Evolutionary conservation across 2,888 invertebrate species (phyloP), one percentile per base, ranked within the genome.

Genomic region (Amphipoea oculea): DNA sequence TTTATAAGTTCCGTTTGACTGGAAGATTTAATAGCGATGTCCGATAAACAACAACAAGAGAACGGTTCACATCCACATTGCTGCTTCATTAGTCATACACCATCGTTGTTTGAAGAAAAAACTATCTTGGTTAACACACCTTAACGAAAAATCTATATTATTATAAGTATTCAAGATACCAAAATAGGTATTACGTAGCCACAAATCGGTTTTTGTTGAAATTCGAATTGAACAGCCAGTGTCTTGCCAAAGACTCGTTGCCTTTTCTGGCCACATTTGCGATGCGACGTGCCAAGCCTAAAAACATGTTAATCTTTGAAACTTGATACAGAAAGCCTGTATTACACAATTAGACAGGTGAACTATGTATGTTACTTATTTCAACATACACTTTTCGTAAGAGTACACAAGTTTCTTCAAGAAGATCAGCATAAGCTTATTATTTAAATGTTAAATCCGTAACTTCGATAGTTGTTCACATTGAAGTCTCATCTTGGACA

Each of bases 241-340:
- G 67, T 79, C 78, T 83, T 82, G 81, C 75, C 82, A 79, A 75
- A 85, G 84, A 87, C 83, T 87, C 20, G 83, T 92, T 91, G 86
- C 91, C 92, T 89, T 94, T 92, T 90, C 86, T 77, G 90, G 89
- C 80, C 79, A 86, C 90, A 91, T 91, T 90, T 86, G 89, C 87
- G 89, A 91, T 89, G 89, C 90, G 90, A 90, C 89, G 89, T 89
- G 91, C 86, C 84, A 88, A 87, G 89, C 90, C 88, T 91, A 91
- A 93, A 91, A 92, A 91, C 92, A 94, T 92, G 92, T 89, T 93
- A 92, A 93, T 93, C 89, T 91, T 84, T 82, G 85, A 82, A 86
- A 89, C 87, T 90, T 86, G 88, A 87, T 90, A 86, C 84, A 88
- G 78, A 54, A 88, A 87, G 78, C 78, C 81, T 78, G 20, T 81